Base-by-base conservation (phyloP, 92 coral and sea anemone genomes). In the Phenganax stokvisi region DNA sequence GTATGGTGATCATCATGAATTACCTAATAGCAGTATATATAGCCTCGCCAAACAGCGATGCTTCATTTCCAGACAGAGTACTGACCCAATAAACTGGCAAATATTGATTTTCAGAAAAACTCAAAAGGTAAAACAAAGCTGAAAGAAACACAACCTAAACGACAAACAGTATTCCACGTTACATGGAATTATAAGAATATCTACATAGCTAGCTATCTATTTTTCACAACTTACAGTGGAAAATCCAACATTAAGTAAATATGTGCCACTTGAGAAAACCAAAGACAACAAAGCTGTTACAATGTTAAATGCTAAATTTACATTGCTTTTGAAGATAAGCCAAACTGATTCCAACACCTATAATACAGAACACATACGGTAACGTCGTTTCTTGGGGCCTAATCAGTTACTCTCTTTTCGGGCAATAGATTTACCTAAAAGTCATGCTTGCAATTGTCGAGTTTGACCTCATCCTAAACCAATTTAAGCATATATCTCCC, bases 41-140 rank as follows among this genome's bases (percentile, higher is more conserved):
- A n/a, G 97, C 88, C 75, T 94, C 97, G 51, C 98, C 97, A 87
- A 94, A 94, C 6, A 93, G 96, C 57, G 93, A 83, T 27, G 97
- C 89, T 44, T 92, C 97, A 44, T 96, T 83, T 10, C 91, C 97
- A 37, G 97, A 83, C 71, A 91, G 83, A 57, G 89, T 89, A 54
- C 98, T 88, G 85, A 94, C 90, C 98, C 98, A 94, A 83, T 94
- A 90, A 28, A 94, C 98, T 37, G 98, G 98, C 80, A 89, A 85
- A 81, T 94, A 94, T 67, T 94, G 97, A 55, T 94, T 97, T 77
- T 97, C 90, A 76, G 98, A 94, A 16, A 84, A 85, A 73, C 98
- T 91, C 86, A 94, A 85, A 74, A 94, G 84, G 69, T 94, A 94
- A 79, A 94, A 94, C 80, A 94, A 73, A 52, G 97, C 93, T 56